Evolutionary conservation across 2,113 vertebrate genomes (phyloP), one percentile per base, ranked within the genome.

Genomic region (Beaufortia kweichowensis): DNA sequence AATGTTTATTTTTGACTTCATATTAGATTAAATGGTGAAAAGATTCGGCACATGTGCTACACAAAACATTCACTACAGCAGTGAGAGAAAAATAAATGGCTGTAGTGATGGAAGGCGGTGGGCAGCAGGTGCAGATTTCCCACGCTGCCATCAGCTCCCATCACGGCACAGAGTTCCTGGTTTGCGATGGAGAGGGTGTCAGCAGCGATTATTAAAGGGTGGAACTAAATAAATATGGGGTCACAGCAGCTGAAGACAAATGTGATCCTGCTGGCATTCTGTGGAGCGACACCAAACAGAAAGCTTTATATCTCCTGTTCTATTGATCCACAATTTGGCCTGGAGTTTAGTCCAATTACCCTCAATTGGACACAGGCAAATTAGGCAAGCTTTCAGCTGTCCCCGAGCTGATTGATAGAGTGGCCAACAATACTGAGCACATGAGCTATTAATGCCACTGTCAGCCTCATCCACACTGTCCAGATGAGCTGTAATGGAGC

Each of bases 331-430:
- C 19, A 31, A 14, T 70, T 77, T 81, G 56, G 75, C 72, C 46
- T 14, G 12, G 67, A 85, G 76, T 81, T 81, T 62, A 82, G 74
- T 79, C 55, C 55, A 81, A 76, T 84, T 78, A 72, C 48, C 65
- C 60, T 74, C 21, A 39, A 23, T 60, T 79, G 70, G 74, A 81
- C 79, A 78, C 70, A 78, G 59, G 53, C 67, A 77, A 85, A 83
- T 81, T 48, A 83, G 39, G 75, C 75, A 43, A 68, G 72, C 66
- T 61, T 66, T 72, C 28, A 63, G 65, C 75, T 75, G 46, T 78
- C 31, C 63, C 46, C 10, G 72, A 31, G 35, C 79, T 79, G 72
- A 83, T 43, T 63, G 39, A 79, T 63, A 68, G 69, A 70, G 59
- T 66, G 63, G 35, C 50, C 46, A 24, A 9, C 67, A 78, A 79